Conservation (phyloP, 64 coral and sea anemone genomes). For the Porites australiensis region DNA sequence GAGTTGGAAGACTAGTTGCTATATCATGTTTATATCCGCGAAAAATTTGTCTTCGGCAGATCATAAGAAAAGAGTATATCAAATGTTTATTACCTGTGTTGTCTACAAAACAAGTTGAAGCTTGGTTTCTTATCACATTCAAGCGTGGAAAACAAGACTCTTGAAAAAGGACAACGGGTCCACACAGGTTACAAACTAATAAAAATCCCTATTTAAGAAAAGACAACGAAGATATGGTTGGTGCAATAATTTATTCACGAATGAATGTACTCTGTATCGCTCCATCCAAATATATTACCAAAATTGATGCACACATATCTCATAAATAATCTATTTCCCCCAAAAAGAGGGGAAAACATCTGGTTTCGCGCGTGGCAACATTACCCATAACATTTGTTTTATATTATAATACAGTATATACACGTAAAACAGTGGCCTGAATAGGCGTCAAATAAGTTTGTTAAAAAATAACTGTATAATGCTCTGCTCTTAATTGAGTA, state of each 20-base stretch:
- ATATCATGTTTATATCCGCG: too few species aligned
- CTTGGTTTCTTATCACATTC: too few species aligned
- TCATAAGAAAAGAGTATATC: too few species aligned
- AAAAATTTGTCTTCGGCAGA: too few species aligned
- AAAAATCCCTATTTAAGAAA: not conserved
- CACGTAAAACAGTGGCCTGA: not conserved
- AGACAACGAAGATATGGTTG: not conserved
- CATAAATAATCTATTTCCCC: constrained; percentile 27
- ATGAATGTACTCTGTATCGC: not conserved
- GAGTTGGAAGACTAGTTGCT: too few species aligned
- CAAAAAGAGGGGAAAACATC: not conserved
- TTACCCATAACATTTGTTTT: not conserved
- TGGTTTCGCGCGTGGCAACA: not conserved
- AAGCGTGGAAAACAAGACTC: too few species aligned
- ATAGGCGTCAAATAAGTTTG: not conserved
- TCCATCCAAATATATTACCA: constrained; percentile 28
- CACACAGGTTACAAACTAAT: too few species aligned
- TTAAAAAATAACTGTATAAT: not conserved
- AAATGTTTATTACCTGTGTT: too few species aligned
- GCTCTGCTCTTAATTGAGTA: too few species aligned
- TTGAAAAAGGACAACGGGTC: too few species aligned
- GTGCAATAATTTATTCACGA: constrained; percentile 40
- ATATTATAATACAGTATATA: not conserved
- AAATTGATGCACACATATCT: not conserved
- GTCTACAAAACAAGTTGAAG: too few species aligned